A percentile compares a stretch with the other conserved stretches of the same genome.
Evolutionary conservation across 2,888 invertebrate species (phyloP).

Genomic region (Diachrysia chrysitis): DNA sequence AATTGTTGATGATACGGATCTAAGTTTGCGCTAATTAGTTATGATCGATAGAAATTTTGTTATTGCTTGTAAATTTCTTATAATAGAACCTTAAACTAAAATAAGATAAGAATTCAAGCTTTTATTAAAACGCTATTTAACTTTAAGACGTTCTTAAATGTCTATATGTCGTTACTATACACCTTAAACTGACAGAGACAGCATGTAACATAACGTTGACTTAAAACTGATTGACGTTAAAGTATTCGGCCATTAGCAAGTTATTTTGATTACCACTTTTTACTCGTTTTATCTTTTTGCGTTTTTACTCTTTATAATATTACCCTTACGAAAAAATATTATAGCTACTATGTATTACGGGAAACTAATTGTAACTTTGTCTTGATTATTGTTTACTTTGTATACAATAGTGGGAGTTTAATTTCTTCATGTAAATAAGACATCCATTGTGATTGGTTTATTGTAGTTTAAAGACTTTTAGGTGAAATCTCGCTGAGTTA

Average conservation of each 20-base stretch:
- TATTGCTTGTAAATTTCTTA: too few relatives aligned
- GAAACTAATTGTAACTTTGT: slow-evolving; percentile 31
- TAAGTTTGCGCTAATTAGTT: neutral
- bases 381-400: slow-evolving; percentile 35
- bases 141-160: too few relatives aligned
- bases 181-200: too few relatives aligned
- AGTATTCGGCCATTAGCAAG: too few relatives aligned
- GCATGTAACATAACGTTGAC: too few relatives aligned
- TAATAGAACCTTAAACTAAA: too few relatives aligned
- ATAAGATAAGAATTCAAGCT: too few relatives aligned
- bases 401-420: slow-evolving; percentile 51
- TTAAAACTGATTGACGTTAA: too few relatives aligned
- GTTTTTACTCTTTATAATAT: too few relatives aligned
- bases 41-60: neutral
- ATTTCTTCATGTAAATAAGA: slow-evolving; percentile 57
- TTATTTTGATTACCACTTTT: neutral
- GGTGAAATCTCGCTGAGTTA: slow-evolving; percentile 46
- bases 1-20: slow-evolving; percentile 20
- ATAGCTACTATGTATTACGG: slow-evolving; percentile 16
- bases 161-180: too few relatives aligned
- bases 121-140: too few relatives aligned
- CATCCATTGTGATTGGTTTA: slow-evolving; percentile 51
- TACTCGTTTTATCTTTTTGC: neutral
- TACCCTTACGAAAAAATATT: slow-evolving; percentile 9
- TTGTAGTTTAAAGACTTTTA: slow-evolving; percentile 43